A percentile compares a stretch with the other conserved stretches of the same genome.
These are phyloP conservation scores for Phyllotreta striolata DNA, from an alignment of 2,888 invertebrate species.

Conservation along the genomic window DNA sequence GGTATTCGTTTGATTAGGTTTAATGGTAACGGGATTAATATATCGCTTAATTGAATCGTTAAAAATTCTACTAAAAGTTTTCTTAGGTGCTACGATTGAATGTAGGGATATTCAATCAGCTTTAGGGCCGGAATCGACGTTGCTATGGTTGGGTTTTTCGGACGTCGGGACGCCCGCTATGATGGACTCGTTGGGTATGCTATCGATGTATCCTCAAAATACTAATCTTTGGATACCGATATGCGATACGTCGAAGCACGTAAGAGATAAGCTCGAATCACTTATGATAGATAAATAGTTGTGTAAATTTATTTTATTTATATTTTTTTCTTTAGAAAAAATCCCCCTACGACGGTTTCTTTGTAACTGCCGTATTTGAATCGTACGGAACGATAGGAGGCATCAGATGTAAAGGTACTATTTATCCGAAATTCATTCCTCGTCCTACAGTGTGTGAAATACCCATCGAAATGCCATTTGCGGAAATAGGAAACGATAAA, in stretches of 20 bases:
- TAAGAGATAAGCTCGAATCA: conserved; percentile 58
- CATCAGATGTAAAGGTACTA: conserved; percentile 86
- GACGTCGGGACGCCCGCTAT: conserved; percentile 83
- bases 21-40: too few relatives aligned
- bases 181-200: conserved; percentile 78
- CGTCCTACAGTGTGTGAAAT: conserved; percentile 83
- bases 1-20: conserved; percentile 65
- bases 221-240: conserved; percentile 83
- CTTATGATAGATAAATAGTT: too few relatives aligned
- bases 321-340: conserved; percentile 67
- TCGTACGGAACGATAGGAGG: conserved; percentile 79
- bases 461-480: conserved; percentile 67
- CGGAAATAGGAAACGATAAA: conserved; percentile 73
- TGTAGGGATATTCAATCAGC: conserved; percentile 69
- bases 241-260: conserved; percentile 76
- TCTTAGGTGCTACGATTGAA: conserved; percentile 53
- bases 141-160: conserved; percentile 82
- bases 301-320: too few relatives aligned
- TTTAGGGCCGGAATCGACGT: conserved; percentile 70
- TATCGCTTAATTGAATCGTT: too few relatives aligned
- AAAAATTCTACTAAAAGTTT: neutral
- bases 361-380: conserved; percentile 81
- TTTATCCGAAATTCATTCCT: conserved; percentile 87
- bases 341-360: conserved; percentile 77
- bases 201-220: conserved; percentile 75